Base-by-base conservation (phyloP, 2,888 invertebrate species). In the Alviniconcha strummeri region DNA sequence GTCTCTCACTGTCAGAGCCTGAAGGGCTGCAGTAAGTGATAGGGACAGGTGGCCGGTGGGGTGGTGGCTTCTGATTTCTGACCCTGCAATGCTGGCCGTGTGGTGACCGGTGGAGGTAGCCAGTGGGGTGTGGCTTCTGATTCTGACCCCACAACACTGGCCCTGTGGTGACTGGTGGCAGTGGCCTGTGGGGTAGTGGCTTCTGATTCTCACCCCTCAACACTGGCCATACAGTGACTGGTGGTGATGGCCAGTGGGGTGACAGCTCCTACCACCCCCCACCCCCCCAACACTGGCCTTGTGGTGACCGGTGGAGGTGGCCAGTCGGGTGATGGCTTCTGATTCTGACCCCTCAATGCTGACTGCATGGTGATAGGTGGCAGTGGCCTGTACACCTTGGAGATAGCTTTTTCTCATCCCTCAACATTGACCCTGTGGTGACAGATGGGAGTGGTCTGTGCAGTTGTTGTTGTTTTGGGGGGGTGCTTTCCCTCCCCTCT, bases 11-110 rank as follows among this genome's bases (percentile, higher is more conserved):
- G 76, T 81, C 85, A 84, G 77, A 86, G 52, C 81, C 85, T 56
- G 78, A 85, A 19, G 54, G 64, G 36, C 76, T 86, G 67, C 87
- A 87, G 89, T 90, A 90, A 90, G 89, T 89, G 17, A 56, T 57
- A 19, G 13, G 19, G 17, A 56, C 69, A 54, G 13, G 19, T 17
- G 56, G 19, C 54, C 77, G 5, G 3, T 52, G 15, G 54, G 60
- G 60, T 60, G 7, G 7, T 60, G 60, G n/a, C n/a, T 60, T 60
- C 60, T 60, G 7, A 60, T 55, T 9, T 56, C 71, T 17, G 19
- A 15, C 13, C 60, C 60, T 4, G 36, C 36, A 36, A 36, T 3
- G 36, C 36, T 36, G 36, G 36, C 36, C 36, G 0, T 36, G 36
- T 36, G 36, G 89, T 89, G 17, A n/a, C n/a, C n/a, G n/a, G n/a